Conservation (phyloP, 2,113 vertebrate species). For the Hydrochoerus hydrochaeris region DNA sequence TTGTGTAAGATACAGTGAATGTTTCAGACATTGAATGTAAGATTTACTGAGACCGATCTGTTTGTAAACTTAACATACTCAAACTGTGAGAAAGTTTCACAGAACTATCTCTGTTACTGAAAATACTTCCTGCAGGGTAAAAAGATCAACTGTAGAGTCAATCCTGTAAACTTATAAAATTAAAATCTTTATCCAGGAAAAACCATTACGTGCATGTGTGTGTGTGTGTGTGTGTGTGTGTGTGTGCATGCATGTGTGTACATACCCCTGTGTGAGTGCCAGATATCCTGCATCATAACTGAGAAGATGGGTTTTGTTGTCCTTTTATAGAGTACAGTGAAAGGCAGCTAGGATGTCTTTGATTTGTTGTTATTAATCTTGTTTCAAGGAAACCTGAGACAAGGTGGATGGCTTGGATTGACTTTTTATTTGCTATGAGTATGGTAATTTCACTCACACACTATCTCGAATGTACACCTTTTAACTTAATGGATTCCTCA, state of each 20-base stretch:
- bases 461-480: slow-evolving; percentile 64
- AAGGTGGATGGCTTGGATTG: slow-evolving; percentile 47
- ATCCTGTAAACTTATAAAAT: neutral
- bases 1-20: neutral
- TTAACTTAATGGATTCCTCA: slow-evolving; percentile 71
- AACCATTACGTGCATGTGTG: neutral
- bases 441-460: slow-evolving; percentile 66
- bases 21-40: slow-evolving; percentile 45
- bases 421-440: slow-evolving; percentile 69
- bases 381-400: slow-evolving; percentile 72
- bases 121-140: slow-evolving; percentile 30
- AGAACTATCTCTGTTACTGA: neutral
- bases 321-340: slow-evolving; percentile 58
- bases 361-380: slow-evolving; percentile 75
- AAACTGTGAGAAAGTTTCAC: neutral
- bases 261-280: neutral
- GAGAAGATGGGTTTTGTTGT: slow-evolving; percentile 6
- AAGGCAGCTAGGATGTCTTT: slow-evolving; percentile 65
- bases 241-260: neutral
- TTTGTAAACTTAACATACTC: slow-evolving; percentile 32
- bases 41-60: neutral
- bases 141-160: neutral
- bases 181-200: neutral
- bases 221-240: neutral
- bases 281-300: slow-evolving; percentile 20